phyloP scores from a whole-genome alignment of 2,113 vertebrate species.

The Pluvianellus socialis region DNA sequence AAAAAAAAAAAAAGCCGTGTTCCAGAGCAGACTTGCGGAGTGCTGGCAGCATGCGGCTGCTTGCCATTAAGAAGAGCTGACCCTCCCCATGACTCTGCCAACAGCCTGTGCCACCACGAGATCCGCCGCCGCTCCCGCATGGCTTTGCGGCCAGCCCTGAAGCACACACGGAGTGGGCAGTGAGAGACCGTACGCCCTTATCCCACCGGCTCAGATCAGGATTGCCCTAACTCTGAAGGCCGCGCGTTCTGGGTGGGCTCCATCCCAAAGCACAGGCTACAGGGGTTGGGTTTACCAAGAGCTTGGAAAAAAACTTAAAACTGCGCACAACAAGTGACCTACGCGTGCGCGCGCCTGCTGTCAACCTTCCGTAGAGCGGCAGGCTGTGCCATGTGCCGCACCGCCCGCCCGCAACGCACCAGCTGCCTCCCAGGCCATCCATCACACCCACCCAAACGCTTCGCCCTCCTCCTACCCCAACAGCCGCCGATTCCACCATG shows the following conservation, averaged over 20 bases:
- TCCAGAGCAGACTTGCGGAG: background rate
- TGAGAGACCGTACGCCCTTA: background rate
- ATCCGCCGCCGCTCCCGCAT: background rate
- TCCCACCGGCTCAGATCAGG: background rate
- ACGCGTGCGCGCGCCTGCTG: rapidly evolving
- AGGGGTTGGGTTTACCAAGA: background rate
- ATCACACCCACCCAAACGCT: background rate
- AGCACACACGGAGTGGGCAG: background rate
- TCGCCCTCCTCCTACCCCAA: background rate
- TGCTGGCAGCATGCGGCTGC: rapidly evolving
- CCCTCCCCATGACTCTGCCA: background rate
- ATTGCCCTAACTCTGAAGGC: background rate
- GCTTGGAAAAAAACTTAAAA: background rate
- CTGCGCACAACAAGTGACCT: rapidly evolving
- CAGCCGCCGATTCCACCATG: background rate
- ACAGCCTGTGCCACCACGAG: background rate
- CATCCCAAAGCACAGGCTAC: background rate
- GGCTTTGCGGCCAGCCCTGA: background rate
- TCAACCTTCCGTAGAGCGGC: background rate
- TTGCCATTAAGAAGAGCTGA: background rate
- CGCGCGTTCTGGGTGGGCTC: background rate
- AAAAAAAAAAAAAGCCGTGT: background rate
- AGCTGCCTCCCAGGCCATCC: background rate
- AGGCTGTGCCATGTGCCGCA: rapidly evolving
- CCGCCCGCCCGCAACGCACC: background rate